These are phyloP conservation scores for Sphenopsis melanotis DNA, from an alignment of 2,797 vertebrate species.

Conservation along the genomic window DNA sequence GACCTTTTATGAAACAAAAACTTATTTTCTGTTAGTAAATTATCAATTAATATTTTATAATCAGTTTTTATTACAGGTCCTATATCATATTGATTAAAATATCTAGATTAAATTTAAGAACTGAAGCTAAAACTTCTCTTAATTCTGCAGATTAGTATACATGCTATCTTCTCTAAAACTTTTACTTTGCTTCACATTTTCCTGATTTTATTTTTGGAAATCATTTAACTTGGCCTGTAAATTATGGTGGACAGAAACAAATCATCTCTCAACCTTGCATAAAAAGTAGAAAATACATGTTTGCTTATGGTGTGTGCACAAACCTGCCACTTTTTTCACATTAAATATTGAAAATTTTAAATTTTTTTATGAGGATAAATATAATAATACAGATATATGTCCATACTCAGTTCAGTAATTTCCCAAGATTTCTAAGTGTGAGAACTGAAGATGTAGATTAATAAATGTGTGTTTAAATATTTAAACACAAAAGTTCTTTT, in stretches of 20 bases:
- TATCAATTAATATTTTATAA: not conserved
- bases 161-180: not conserved
- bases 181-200: not conserved
- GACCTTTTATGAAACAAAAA: not conserved
- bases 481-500: not conserved
- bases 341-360: not conserved
- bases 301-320: not conserved
- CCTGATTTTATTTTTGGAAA: not conserved
- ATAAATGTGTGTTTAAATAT: not conserved
- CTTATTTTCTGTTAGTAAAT: not conserved
- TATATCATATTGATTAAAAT: not conserved
- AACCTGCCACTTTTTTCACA: not conserved
- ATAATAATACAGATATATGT: not conserved
- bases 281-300: not conserved
- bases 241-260: not conserved
- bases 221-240: not conserved
- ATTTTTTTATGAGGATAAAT: not conserved
- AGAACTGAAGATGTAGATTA: not conserved
- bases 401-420: not conserved
- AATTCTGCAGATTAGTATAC: not conserved
- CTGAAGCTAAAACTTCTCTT: not conserved
- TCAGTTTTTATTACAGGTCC: not conserved
- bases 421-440: not conserved
- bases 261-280: accelerated
- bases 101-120: not conserved